phyloP scores from a whole-genome alignment of 35 echinoderm and acorn worm species.

The Holothuria glaberrima region DNA sequence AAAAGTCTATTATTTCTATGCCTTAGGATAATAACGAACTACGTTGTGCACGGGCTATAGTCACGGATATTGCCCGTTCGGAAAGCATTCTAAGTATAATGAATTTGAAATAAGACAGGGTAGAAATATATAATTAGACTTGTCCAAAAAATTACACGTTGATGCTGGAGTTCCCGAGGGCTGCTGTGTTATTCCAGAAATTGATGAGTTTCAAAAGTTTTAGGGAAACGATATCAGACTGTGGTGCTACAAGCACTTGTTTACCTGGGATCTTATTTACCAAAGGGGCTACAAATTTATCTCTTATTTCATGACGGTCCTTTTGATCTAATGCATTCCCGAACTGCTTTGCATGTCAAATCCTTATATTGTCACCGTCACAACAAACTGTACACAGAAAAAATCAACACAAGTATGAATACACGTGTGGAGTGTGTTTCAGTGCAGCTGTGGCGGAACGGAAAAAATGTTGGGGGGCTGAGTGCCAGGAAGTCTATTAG shows the following conservation, averaged over 20 bases:
- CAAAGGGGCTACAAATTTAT: not conserved
- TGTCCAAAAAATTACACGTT: conserved; percentile 11
- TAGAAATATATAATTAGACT: too few species aligned
- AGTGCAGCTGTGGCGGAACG: not conserved
- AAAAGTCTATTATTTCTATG: too few species aligned
- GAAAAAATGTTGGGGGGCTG: too few species aligned
- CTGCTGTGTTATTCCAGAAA: conserved; percentile 21
- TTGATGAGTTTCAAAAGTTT: conserved; percentile 43
- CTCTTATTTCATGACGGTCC: too few species aligned
- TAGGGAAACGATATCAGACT: not conserved
- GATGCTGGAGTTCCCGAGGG: not conserved
- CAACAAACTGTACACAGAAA: not conserved
- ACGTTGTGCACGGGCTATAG: too few species aligned
- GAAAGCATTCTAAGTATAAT: too few species aligned
- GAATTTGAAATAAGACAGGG: too few species aligned
- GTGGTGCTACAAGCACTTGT: not conserved
- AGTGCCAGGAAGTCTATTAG: not conserved
- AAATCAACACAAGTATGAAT: conserved; percentile 1
- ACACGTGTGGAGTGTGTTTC: conserved; percentile 3
- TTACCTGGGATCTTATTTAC: not conserved
- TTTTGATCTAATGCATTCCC: conserved; percentile 31
- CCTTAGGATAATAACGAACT: too few species aligned
- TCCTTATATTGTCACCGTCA: conserved; percentile 19
- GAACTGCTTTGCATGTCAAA: not conserved
- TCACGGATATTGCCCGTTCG: too few species aligned